phyloP scores from a whole-genome alignment of 2,113 vertebrate species.

The Sterrhoptilus dennistouni region DNA sequence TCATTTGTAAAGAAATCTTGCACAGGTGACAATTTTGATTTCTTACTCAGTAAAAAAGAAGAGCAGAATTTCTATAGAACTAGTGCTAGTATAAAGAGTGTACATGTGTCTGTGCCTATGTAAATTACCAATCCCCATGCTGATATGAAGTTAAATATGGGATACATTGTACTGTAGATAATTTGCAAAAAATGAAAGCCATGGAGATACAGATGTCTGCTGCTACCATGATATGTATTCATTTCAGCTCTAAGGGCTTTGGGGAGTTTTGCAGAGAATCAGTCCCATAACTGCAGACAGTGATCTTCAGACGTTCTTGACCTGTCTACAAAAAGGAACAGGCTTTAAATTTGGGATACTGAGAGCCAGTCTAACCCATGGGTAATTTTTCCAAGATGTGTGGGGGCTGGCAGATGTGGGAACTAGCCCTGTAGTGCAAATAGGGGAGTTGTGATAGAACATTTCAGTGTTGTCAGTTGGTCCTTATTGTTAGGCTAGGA shows the following conservation, averaged over 20 bases:
- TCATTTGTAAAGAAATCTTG: background rate
- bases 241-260: background rate
- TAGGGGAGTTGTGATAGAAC: background rate
- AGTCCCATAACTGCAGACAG: background rate
- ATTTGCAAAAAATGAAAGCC: background rate
- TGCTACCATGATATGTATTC: rapidly evolving
- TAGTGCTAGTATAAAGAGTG: background rate
- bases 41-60: background rate
- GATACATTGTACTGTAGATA: background rate
- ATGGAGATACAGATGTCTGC: background rate
- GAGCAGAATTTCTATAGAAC: background rate
- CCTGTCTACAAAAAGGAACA: background rate
- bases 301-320: background rate
- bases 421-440: background rate
- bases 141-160: background rate
- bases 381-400: background rate
- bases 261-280: background rate
- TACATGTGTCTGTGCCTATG: background rate
- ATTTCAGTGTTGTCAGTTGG: background rate
- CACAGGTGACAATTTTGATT: background rate
- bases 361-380: background rate
- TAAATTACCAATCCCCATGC: background rate
- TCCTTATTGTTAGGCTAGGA: background rate
- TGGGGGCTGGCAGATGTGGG: background rate
- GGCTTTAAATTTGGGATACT: background rate